Evolutionary conservation across 2,888 invertebrate genomes (phyloP), one percentile per base, ranked within the genome.

Genomic region (Drosophila recens): DNA sequence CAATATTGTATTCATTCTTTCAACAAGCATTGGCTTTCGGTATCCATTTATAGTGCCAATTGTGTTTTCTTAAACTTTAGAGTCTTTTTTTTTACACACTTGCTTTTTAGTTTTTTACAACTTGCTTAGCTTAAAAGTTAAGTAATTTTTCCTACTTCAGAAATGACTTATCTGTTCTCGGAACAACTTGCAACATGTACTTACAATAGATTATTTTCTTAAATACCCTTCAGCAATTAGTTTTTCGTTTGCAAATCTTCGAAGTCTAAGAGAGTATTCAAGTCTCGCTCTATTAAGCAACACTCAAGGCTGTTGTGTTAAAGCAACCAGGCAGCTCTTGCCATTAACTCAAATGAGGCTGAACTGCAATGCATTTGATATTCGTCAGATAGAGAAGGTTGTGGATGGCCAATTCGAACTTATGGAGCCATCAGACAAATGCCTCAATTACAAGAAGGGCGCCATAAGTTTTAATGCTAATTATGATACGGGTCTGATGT

Each of bases 261-360:
- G 20, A 53, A 53, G 53, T 34, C 36, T 34, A 8, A 40, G 20
- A 59, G 45, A 53, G 57, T 48, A 42, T 67, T 43, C 46, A 54
- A 42, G 40, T 15, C 20, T 30, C 53, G 54, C 53, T 52, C 66
- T 49, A 69, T 69, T 65, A 36, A 36, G 36, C 11, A 34, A 4
- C 27, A 13, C 56, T 38, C 70, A 59, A 45, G 61, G 48, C 40
- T 53, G 23, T 36, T 23, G 63, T n/a, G 15, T 33, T 43, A 17
- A 53, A 46, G 10, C 23, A 52, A 23, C 56, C 49, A 1, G 30
- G 33, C 42, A 43, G n/a, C 36, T 49, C 56, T 62, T 64, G 52
- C 46, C 63, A 75, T 84, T 71, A 69, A 9, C 36, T 56, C 64
- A 79, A 82, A 87, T 82, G 82, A 72, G 82, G 82, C 86, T 85